Evolutionary conservation across 1,140 invertebrate genomes (phyloP), one percentile per base, ranked within the genome.

Genomic region (Rhynchophorus ferrugineus): DNA sequence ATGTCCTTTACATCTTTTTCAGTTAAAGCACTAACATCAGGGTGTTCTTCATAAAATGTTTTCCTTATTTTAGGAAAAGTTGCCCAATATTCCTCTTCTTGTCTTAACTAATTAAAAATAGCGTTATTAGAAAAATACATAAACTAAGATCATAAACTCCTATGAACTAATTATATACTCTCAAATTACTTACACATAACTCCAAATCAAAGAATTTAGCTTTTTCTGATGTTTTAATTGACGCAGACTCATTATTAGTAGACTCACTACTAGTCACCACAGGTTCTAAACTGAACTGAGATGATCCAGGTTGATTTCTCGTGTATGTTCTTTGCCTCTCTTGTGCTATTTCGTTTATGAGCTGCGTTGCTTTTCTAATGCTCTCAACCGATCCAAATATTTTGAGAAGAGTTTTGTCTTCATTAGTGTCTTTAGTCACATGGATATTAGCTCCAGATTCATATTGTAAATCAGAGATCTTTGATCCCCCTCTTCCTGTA

Each of bases 21-120:
- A 20, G 75, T 63, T 76, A 92, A 81, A 14, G 75, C 74, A 14
- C 78, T 69, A 2, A 95, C 78, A 56, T 72, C 71, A 1, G 80
- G 79, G 63, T 86, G 76, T 75, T 95, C 91, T 57, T 78, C 70
- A 61, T 95, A 96, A 64, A 95, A 92, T 61, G 91, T 71, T 69
- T 94, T 95, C 2, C 77, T 72, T 11, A 94, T 75, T 2, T 75
- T 70, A 1, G 84, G 81, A 14, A 80, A 71, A 51, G 78, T 74
- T 1, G 76, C 74, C 77, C 80, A 87, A 49, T 76, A 76, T 43
- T 71, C 70, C 44, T 74, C 70, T 45, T 77, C 73, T 5, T 63
- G 65, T 51, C 69, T 57, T 47, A 81, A 76, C 74, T 84, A 66
- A 45, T 60, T 65, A 6, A 68, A 59, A 62, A 65, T 44, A n/a